These are phyloP conservation scores for Habroteleia sp. DNA, from an alignment of 2,888 invertebrate genomes.

Conservation along the genomic window DNA sequence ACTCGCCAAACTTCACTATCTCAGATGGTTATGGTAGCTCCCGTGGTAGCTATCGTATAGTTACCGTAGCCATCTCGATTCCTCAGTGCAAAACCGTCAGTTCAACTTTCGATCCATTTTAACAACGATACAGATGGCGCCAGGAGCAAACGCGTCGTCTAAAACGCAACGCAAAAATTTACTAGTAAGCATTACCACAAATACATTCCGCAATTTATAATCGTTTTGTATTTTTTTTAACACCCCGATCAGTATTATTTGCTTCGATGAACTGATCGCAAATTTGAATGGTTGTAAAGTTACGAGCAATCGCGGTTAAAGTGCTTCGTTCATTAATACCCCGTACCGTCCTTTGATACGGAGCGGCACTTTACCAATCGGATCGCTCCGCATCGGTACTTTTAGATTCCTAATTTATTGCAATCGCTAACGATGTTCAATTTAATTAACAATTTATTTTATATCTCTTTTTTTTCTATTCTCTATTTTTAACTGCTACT, in stretches of 20 bases:
- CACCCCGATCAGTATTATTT: constrained; percentile 66
- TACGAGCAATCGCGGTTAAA: constrained; percentile 16
- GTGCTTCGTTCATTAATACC: constrained; percentile 27
- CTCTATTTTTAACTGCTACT: constrained; percentile 19
- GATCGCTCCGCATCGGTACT: constrained; percentile 23
- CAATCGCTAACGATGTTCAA: constrained; percentile 20
- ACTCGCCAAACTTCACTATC: no score
- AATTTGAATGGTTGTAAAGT: constrained; percentile 50
- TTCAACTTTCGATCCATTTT: no score
- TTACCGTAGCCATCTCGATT: no score
- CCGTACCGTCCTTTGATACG: constrained; percentile 37
- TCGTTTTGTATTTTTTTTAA: constrained; percentile 52
- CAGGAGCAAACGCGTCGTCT: constrained; percentile 27
- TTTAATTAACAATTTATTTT: constrained; percentile 1
- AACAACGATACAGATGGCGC: constrained; percentile 17
- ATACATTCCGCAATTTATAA: constrained; percentile 51
- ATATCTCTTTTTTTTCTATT: constrained; percentile 4
- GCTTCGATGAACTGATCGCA: constrained; percentile 64
- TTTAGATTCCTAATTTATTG: constrained; percentile 53
- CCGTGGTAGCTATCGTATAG: no score
- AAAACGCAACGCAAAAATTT: constrained; percentile 23
- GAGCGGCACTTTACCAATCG: constrained; percentile 9
- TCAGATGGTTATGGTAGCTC: no score
- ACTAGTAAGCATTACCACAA: constrained; percentile 45
- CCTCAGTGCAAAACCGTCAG: no score